Base-by-base conservation (phyloP, 2,888 invertebrate species). In the Drosophila acutilabella region DNA sequence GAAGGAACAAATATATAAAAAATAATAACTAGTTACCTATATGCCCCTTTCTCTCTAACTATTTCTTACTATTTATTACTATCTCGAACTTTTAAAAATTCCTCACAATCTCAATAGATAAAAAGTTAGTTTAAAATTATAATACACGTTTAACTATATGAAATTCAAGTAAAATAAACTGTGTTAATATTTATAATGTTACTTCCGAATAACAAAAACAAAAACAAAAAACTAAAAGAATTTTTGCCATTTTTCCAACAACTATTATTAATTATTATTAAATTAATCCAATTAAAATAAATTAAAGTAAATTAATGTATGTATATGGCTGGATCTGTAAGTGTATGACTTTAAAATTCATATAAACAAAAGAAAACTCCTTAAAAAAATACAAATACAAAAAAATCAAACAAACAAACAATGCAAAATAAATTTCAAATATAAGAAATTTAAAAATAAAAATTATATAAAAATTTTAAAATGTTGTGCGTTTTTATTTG, bases 281-380 rank as follows among this genome's bases (percentile, higher is more conserved):
- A 69, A 64, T 64, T 78, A 66, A 85, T 74, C 64, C 45, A 74
- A 36, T 57, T 84, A 47, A 47, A 38, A 48, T 51, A 68, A 69
- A 11, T 14, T 45, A 11, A 30, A 41, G 13, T 45, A 11, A 30
- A 41, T 56, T n/a, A 47, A 56, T 76, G 57, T 86, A 71, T 78
- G 69, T 72, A 69, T 83, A 70, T 77, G 78, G 75, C 71, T 87
- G 88, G 81, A 89, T 74, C 82, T 88, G 81, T 89, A 84, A 83
- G 84, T 84, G 74, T 87, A 67, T 52, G 65, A 77, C 61, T 53
- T 68, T 59, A 64, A 89, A 71, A 89, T 81, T 71, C 64, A 59
- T 64, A 67, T 51, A 71, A 57, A 40, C 42, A 65, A 66, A 64
- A 23, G 5, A 5, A 23, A 23, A 23, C 5, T 6, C 6, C 23